These are phyloP conservation scores for Malacoctenus gilli DNA, from an alignment of 2,797 vertebrate genomes.

Conservation along the genomic window DNA sequence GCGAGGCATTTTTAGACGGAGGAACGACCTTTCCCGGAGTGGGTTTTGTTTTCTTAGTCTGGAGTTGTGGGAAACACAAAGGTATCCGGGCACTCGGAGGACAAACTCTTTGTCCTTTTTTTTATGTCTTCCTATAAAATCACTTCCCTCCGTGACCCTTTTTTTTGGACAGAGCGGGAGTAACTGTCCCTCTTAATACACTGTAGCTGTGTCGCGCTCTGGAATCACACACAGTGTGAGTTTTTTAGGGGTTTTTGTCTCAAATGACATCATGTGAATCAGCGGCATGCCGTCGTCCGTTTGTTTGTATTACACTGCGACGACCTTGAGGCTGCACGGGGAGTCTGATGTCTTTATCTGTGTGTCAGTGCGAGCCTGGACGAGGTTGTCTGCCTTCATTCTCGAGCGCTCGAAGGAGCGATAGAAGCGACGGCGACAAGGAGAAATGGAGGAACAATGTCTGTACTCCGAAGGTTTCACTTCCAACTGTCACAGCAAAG, in stretches of 20 bases:
- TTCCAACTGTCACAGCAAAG: slow-evolving; percentile 4
- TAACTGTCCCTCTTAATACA: slow-evolving; percentile 45
- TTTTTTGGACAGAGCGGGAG: slow-evolving; percentile 47
- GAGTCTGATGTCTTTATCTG: slow-evolving; percentile 8
- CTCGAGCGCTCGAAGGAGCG: neutral
- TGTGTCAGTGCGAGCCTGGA: slow-evolving; percentile 7
- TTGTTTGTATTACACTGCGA: slow-evolving; percentile 31
- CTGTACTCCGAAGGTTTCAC: slow-evolving; percentile 9
- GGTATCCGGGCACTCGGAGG: slow-evolving; percentile 54
- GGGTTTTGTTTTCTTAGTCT: slow-evolving; percentile 20
- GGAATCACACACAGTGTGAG: slow-evolving; percentile 19
- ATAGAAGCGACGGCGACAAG: slow-evolving; percentile 1
- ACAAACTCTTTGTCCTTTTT: slow-evolving; percentile 37
- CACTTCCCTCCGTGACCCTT: slow-evolving; percentile 21
- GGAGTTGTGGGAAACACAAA: slow-evolving; percentile 52
- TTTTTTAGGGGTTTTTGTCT: too few species aligned
- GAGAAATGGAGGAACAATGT: neutral
- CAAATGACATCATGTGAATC: slow-evolving; percentile 43
- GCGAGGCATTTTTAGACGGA: slow-evolving; percentile 50
- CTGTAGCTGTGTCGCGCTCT: slow-evolving; percentile 47
- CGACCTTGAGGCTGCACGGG: slow-evolving; percentile 20
- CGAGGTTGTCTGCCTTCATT: slow-evolving; percentile 12
- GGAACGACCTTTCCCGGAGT: slow-evolving; percentile 48
- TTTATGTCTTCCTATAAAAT: slow-evolving; percentile 62
- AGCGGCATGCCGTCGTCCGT: slow-evolving; percentile 11